These are phyloP conservation scores for Opisthograptis luteolata DNA, from an alignment of 2,888 invertebrate species.

Conservation along the genomic window DNA sequence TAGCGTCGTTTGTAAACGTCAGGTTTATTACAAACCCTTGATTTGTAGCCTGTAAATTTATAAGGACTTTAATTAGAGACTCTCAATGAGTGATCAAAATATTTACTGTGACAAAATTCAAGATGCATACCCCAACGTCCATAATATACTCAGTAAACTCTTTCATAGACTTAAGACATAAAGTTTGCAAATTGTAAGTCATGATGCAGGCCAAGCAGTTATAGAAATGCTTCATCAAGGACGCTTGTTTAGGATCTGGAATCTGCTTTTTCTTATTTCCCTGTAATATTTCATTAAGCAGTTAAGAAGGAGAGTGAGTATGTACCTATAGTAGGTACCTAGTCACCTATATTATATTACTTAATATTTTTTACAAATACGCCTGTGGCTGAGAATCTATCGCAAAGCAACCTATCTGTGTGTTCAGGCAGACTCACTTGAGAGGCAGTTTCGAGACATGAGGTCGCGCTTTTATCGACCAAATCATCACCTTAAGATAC, in stretches of 20 bases:
- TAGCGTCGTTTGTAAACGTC: conserved; percentile 83
- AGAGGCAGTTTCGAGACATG: too few species aligned
- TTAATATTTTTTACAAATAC: too few species aligned
- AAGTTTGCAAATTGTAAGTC: conserved; percentile 93
- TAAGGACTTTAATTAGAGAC: not conserved
- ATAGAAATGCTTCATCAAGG: conserved; percentile 90
- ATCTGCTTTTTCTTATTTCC: conserved; percentile 88
- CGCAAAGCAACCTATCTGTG: too few species aligned
- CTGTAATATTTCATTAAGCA: conserved; percentile 70
- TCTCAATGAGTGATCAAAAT: not conserved
- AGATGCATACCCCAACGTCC: conserved; percentile 87
- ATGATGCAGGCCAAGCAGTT: conserved; percentile 94
- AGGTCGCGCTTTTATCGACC: too few species aligned
- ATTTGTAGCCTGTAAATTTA: conserved; percentile 82
- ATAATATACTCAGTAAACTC: conserved; percentile 91
- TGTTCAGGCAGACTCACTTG: too few species aligned
- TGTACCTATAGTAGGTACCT: not conserved
- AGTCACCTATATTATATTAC: too few species aligned
- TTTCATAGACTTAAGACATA: conserved; percentile 91
- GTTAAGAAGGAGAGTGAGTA: too few species aligned
- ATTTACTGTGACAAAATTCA: too few species aligned
- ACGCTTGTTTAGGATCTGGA: conserved; percentile 86
- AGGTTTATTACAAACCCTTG: conserved; percentile 88
- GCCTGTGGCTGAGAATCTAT: too few species aligned
- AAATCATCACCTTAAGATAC: too few species aligned